A percentile compares a stretch with the other conserved stretches of the same genome.
Evolutionary conservation across 1,140 invertebrate species (phyloP).

Genomic region (Lasioglossum baleicum): DNA sequence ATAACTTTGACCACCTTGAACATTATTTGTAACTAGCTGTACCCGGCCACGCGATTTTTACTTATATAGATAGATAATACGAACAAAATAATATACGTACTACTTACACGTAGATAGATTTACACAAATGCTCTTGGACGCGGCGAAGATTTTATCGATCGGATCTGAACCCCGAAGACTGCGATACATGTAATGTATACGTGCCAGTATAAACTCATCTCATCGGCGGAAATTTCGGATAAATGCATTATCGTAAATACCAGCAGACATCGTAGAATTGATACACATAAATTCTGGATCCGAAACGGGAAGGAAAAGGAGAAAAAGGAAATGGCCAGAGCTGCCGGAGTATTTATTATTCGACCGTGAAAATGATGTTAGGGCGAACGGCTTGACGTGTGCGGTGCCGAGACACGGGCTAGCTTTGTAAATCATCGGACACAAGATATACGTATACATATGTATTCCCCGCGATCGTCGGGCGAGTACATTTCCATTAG

Average conservation of each 20-base stretch:
- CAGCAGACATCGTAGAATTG: conserved; percentile 12
- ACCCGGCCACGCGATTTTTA: too few relatives aligned
- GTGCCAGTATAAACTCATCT: background rate
- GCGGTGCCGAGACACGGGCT: too few relatives aligned
- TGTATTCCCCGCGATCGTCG: background rate
- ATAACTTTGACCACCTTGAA: too few relatives aligned
- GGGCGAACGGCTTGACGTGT: too few relatives aligned
- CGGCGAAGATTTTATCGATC: conserved; percentile 36
- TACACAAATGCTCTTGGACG: conserved; percentile 17
- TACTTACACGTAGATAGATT: too few relatives aligned
- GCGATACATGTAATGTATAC: background rate
- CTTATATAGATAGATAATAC: too few relatives aligned
- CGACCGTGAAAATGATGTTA: conserved; percentile 15
- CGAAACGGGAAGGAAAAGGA: background rate
- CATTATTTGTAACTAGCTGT: too few relatives aligned
- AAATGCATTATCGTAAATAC: conserved; percentile 33
- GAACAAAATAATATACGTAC: too few relatives aligned
- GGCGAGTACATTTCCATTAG: background rate
- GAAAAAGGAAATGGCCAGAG: background rate
- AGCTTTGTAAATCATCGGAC: background rate
- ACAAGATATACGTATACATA: background rate
- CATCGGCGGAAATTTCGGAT: conserved; percentile 26
- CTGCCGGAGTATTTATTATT: conserved; percentile 13
- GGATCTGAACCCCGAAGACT: conserved; percentile 20
- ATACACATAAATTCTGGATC: conserved; percentile 18